Conservation (phyloP, 2,113 vertebrate genomes). For the Prietella phreatophila region DNA sequence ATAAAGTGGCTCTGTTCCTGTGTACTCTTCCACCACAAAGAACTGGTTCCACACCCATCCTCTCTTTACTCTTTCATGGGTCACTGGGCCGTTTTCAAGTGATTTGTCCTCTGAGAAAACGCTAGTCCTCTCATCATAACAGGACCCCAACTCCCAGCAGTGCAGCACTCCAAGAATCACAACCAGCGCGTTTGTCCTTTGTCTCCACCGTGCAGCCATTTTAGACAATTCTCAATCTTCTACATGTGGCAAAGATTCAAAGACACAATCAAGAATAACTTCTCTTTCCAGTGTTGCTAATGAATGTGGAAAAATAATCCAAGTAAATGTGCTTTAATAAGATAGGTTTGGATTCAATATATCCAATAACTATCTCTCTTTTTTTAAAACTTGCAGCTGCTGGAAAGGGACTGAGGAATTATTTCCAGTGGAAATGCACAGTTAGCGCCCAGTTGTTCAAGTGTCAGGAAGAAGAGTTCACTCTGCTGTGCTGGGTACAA, state of each 20-base stretch:
- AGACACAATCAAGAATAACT: constrained; percentile 19
- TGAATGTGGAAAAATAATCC: not conserved
- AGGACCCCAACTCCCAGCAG: constrained; percentile 60
- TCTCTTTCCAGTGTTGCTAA: not conserved
- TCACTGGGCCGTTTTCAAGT: constrained; percentile 65
- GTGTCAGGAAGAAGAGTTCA: not conserved
- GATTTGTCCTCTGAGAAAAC: constrained; percentile 44
- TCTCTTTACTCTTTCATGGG: constrained; percentile 85
- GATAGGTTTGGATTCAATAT: constrained; percentile 6
- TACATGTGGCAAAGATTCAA: constrained; percentile 60
- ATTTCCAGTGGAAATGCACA: not conserved
- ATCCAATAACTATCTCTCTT: constrained; percentile 26
- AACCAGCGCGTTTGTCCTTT: constrained; percentile 58
- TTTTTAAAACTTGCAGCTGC: constrained; percentile 16
- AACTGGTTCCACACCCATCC: constrained; percentile 99
- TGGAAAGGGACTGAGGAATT: not conserved
- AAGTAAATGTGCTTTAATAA: not conserved
- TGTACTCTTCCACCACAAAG: constrained; percentile 99
- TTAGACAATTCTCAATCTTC: constrained; percentile 51
- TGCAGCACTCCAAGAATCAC: constrained; percentile 61
- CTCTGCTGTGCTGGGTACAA: not conserved
- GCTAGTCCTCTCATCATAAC: constrained; percentile 71
- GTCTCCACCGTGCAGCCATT: constrained; percentile 67
- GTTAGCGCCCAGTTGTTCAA: not conserved
- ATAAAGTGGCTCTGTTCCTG: constrained; percentile 92